Base-by-base conservation (phyloP, 1,140 invertebrate genomes). In the Pomacea maculata region DNA sequence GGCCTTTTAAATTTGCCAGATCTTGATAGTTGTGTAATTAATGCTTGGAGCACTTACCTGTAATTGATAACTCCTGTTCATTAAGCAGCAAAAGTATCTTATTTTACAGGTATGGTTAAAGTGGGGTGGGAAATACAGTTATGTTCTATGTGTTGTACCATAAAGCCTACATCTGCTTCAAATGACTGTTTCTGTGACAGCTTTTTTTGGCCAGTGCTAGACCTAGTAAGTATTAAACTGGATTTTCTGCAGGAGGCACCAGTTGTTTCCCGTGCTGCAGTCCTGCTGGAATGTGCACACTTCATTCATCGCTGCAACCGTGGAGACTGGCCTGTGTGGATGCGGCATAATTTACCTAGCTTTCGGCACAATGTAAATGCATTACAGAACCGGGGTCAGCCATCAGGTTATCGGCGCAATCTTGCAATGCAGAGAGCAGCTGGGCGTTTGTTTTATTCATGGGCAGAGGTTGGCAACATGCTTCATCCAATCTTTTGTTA, bases 271-370 rank as follows among this genome's bases (percentile, higher is more conserved):
- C 92, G 97, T 88, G 98, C 98, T 21, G 94, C 96, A 2, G 93
- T 99, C 63, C 90, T 99, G 55, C 91, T 99, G 63, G 98, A 99
- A 92, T 99, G 98, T 91, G 95, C 97, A 9, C 95, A 98, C 91
- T 96, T 99, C 87, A 97, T 99, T 0, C 97, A 99, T 89, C 95
- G 95, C 79, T 99, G 98, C 90, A 99, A 99, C 89, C 96, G 97
- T 92, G 97, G 98, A 1, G 96, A 98, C 83, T 99, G 98, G 98
- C 98, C 98, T 19, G 93, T 94, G 7, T 98, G 97, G 97, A 97
- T 98, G 95, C 96, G 97, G 91, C 93, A 95, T 67, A 96, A 96
- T 87, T 93, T 95, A 80, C 95, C 95, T 21, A 94, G 95, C 85
- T 96, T 95, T 89, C 85, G 89, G 65, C 88, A 87, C 76, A 87